A percentile compares a stretch with the other conserved stretches of the same genome.
phyloP scores from a whole-genome alignment of 2,113 vertebrate genomes.

The Cynocephalus volans region DNA sequence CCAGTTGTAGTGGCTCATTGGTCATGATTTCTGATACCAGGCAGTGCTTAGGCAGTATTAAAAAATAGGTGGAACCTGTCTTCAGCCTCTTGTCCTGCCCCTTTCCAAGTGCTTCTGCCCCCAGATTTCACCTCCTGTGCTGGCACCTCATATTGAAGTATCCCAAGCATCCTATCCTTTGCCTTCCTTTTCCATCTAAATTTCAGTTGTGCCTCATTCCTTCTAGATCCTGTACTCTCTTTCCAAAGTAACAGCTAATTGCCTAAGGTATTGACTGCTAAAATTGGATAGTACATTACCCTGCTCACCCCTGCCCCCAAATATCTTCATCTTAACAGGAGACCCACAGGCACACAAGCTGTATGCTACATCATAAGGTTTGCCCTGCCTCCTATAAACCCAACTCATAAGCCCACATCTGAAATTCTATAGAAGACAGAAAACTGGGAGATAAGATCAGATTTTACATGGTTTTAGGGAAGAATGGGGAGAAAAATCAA shows the following conservation, averaged over 20 bases:
- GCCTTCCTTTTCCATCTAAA: neutral
- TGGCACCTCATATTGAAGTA: neutral
- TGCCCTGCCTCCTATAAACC: neutral
- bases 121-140: neutral
- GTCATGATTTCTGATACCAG: neutral
- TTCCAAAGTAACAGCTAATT: neutral
- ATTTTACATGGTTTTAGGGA: conserved; percentile 15
- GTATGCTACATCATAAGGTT: neutral
- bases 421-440: neutral
- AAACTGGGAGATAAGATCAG: neutral
- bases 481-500: conserved; percentile 68
- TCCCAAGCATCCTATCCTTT: neutral
- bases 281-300: neutral
- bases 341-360: neutral
- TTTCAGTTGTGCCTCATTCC: neutral
- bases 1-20: neutral
- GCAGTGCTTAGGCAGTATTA: neutral
- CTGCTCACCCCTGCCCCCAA: neutral
- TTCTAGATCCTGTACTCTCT: neutral
- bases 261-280: neutral
- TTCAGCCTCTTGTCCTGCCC: neutral
- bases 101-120: neutral
- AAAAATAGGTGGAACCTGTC: neutral
- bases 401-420: neutral
- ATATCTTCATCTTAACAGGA: neutral